Base-by-base conservation (phyloP, 1,140 invertebrate species). In the Planococcus citri region DNA sequence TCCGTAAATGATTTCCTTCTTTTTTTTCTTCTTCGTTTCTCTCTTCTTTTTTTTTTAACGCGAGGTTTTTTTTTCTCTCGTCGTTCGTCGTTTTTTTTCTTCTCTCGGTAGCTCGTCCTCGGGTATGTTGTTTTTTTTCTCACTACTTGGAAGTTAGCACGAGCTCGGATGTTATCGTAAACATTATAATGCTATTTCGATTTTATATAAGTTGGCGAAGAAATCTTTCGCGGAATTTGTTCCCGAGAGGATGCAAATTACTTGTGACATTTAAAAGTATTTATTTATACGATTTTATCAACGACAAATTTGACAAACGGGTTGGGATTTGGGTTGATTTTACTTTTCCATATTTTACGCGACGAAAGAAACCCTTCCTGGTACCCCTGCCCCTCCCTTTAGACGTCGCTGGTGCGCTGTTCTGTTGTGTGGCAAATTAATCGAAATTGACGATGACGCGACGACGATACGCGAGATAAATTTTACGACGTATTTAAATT, bases 231-330 rank as follows among this genome's bases (percentile, higher is more conserved):
- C n/a, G 12, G 41, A 51, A 51, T 20, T 51, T n/a, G n/a, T 17
- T 51, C 41, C 41, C 41, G 41, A 51, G 41, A 51, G 41, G 41
- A 51, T 51, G 41, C 41, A 51, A 51, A 51, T 51, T 51, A 51
- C 41, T 14, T 51, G 41, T 51, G 41, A 51, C 41, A 51, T 51
- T 51, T 51, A 51, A 51, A 51, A 51, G 41, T 51, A 51, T 51
- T 51, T 51, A 51, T 51, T 51, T 51, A n/a, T n/a, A 51, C 41
- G 41, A 51, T 51, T 51, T 51, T 17, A 17, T 51, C n/a, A n/a
- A n/a, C n/a, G 41, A 51, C 41, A 20, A 51, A 51, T 51, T 51
- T 51, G 41, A 51, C 41, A 51, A 51, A 51, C 41, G 41, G 41
- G 17, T 20, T 51, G 41, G 41, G 41, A 51, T 51, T 51, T 51